Percentiles rank a stretch among this genome's conserved stretches.
phyloP scores from a whole-genome alignment of 2,797 vertebrate genomes.

The Hippocampus kuda region DNA sequence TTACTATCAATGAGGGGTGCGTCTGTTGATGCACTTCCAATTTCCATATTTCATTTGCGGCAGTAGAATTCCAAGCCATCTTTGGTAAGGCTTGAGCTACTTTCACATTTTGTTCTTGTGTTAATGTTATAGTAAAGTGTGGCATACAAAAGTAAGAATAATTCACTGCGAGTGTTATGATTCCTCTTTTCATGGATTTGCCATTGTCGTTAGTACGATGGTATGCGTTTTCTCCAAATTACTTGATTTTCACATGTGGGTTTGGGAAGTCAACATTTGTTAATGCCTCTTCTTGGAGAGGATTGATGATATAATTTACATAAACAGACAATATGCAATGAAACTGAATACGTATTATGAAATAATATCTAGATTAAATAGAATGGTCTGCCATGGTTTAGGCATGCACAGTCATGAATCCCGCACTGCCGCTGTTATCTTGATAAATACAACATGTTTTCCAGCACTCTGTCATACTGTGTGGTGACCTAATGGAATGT shows the following conservation, averaged over 20 bases:
- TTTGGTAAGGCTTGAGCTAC: too few species aligned
- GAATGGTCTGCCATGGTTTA: background rate
- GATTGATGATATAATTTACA: background rate
- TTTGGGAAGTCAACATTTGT: background rate
- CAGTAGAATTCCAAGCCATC: too few species aligned
- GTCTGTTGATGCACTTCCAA: too few species aligned
- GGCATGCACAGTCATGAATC: background rate
- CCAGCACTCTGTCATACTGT: conserved; percentile 25
- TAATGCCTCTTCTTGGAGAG: background rate
- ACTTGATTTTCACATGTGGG: background rate
- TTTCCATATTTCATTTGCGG: too few species aligned
- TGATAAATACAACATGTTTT: conserved; percentile 31
- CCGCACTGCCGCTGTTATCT: conserved; percentile 21
- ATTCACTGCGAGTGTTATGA: background rate
- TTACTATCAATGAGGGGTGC: too few species aligned
- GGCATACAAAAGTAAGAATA: too few species aligned
- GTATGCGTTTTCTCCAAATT: background rate
- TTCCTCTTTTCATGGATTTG: background rate
- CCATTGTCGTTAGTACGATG: background rate
- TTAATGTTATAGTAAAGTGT: too few species aligned
- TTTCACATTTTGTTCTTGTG: too few species aligned
- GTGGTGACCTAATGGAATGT: conserved; percentile 48
- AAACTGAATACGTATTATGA: background rate
- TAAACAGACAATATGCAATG: background rate
- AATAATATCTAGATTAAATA: background rate